Evolutionary conservation across 2,797 vertebrate genomes (phyloP).

Genomic region (Phalanger gymnotis): DNA sequence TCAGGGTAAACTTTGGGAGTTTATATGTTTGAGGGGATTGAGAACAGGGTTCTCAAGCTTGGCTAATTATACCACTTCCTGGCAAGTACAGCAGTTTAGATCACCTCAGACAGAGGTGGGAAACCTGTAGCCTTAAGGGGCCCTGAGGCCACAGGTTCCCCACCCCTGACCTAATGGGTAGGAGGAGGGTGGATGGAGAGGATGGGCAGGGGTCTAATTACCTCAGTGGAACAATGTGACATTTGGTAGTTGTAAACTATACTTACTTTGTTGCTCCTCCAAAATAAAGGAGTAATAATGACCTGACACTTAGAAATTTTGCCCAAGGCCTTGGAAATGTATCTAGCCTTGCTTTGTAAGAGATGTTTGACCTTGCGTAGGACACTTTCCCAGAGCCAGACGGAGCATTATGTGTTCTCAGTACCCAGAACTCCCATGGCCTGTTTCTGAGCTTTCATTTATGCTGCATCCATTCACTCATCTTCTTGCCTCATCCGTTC

Average conservation of each 20-base stretch:
- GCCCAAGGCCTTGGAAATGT: not conserved
- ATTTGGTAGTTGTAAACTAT: not conserved
- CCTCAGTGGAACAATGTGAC: not conserved
- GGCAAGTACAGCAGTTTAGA: slow-evolving; percentile 1
- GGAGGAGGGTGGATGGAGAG: not conserved
- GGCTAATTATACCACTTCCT: not conserved
- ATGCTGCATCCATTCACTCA: not conserved
- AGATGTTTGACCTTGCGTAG: not conserved
- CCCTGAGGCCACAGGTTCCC: no score
- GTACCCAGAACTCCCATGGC: not conserved
- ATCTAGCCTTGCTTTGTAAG: not conserved
- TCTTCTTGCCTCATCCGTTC: not conserved
- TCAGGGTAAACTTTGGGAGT: not conserved
- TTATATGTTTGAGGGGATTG: not conserved
- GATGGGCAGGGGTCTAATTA: not conserved
- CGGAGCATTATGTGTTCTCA: slow-evolving; percentile 2
- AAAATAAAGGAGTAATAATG: not conserved
- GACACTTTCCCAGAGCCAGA: slow-evolving; percentile 1
- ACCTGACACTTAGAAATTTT: not conserved
- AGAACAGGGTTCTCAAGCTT: not conserved
- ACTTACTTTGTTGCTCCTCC: not conserved
- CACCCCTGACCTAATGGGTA: no score
- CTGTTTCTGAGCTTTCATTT: not conserved
- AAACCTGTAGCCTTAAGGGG: no score
- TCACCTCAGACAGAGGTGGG: not conserved